These are phyloP conservation scores for Metaphire vulgaris DNA, from an alignment of 1,140 invertebrate genomes.

Conservation along the genomic window DNA sequence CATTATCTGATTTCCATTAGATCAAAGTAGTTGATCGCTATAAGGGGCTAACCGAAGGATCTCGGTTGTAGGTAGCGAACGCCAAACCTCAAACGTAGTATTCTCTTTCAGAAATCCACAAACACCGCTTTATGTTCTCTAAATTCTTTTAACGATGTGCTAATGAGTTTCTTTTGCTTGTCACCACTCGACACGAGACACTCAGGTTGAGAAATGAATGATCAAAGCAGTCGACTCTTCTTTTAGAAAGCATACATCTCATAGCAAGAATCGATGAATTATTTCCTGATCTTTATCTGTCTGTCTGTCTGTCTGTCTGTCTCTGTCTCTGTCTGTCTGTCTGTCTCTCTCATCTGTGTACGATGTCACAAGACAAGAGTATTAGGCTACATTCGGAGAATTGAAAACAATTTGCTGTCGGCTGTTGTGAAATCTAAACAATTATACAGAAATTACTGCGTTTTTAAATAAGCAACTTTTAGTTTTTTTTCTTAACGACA, in stretches of 20 bases:
- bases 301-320: conserved; percentile 1
- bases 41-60: no score
- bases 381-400: no score
- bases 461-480: not conserved
- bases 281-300: not conserved
- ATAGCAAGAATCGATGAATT: not conserved
- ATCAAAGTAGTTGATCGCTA: no score
- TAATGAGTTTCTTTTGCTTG: not conserved
- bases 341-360: not conserved
- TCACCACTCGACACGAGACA: no score
- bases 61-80: no score
- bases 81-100: no score
- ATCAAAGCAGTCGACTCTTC: no score
- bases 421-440: no score
- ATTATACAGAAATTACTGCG: not conserved
- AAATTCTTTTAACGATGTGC: not conserved
- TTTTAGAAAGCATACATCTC: not conserved
- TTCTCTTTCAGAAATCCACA: no score
- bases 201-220: no score
- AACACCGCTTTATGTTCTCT: not conserved
- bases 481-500: not conserved
- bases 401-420: not conserved
- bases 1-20: no score
- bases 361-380: no score
- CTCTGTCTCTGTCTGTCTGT: not conserved